Percentiles rank a stretch among this genome's conserved stretches.
Evolutionary conservation across 2,797 vertebrate species (phyloP).

Genomic region (Pangasius krempfi): DNA sequence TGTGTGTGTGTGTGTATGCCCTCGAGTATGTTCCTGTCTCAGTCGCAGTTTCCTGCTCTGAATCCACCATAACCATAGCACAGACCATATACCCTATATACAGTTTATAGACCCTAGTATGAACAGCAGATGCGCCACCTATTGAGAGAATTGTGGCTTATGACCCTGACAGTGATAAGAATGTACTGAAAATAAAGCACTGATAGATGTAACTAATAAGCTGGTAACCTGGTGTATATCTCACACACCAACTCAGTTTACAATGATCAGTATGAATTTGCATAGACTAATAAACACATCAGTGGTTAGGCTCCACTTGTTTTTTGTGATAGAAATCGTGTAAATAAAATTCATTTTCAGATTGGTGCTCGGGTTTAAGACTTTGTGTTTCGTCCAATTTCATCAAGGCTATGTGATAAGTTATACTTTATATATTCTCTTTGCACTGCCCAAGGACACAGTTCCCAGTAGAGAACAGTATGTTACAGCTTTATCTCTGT

Average conservation of each 20-base stretch:
- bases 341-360: neutral
- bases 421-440: neutral
- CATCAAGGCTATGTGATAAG: neutral
- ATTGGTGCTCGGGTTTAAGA: neutral
- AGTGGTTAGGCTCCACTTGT: neutral
- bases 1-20: neutral
- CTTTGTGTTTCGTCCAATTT: neutral
- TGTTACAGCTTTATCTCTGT: conserved; percentile 16
- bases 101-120: neutral
- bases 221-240: neutral
- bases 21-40: neutral
- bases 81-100: neutral
- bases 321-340: neutral
- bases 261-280: neutral
- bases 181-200: neutral
- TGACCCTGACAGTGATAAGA: neutral
- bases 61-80: neutral
- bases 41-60: neutral
- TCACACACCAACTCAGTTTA: neutral
- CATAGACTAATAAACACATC: neutral
- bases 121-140: neutral
- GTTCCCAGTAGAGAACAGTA: neutral
- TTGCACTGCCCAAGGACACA: neutral
- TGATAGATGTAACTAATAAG: neutral
- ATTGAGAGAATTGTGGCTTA: neutral